Conservation (phyloP, 2,888 invertebrate genomes). For the Melitaea athalia region DNA sequence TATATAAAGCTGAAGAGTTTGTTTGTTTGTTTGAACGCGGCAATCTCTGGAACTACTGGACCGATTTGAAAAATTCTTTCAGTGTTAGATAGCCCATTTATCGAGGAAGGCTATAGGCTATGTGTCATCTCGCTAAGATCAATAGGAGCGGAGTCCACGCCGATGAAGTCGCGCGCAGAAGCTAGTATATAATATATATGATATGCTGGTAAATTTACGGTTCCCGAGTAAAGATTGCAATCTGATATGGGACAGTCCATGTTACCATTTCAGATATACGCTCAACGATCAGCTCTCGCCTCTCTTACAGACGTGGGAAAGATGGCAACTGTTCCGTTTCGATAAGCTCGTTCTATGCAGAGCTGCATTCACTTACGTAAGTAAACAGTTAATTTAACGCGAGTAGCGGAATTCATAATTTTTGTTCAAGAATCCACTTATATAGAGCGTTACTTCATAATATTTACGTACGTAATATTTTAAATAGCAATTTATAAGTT, state of each 20-base stretch:
- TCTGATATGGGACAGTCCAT: conserved; percentile 34
- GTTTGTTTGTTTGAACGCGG: too few relatives aligned
- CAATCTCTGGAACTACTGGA: too few relatives aligned
- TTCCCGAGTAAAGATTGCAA: conserved; percentile 33
- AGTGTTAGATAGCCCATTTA: too few relatives aligned
- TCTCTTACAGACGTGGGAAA: conserved; percentile 38
- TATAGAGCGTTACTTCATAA: not conserved
- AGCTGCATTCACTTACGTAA: conserved; percentile 34
- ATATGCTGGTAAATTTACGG: conserved; percentile 17
- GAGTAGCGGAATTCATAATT: conserved; percentile 23
- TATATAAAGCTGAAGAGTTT: too few relatives aligned
- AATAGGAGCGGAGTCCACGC: too few relatives aligned
- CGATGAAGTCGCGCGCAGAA: too few relatives aligned
- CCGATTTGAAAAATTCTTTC: too few relatives aligned
- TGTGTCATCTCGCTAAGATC: too few relatives aligned
- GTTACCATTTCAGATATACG: conserved; percentile 35
- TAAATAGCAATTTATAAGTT: too few relatives aligned
- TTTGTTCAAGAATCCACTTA: not conserved
- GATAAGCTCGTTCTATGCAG: conserved; percentile 36
- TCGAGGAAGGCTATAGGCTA: too few relatives aligned
- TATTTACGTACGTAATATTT: too few relatives aligned
- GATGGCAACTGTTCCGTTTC: conserved; percentile 40
- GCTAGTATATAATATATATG: too few relatives aligned
- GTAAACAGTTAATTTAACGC: conserved; percentile 33
- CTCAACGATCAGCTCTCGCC: conserved; percentile 19